These are phyloP conservation scores for Polydrusus cervinus DNA, from an alignment of 2,888 invertebrate species.

Conservation along the genomic window DNA sequence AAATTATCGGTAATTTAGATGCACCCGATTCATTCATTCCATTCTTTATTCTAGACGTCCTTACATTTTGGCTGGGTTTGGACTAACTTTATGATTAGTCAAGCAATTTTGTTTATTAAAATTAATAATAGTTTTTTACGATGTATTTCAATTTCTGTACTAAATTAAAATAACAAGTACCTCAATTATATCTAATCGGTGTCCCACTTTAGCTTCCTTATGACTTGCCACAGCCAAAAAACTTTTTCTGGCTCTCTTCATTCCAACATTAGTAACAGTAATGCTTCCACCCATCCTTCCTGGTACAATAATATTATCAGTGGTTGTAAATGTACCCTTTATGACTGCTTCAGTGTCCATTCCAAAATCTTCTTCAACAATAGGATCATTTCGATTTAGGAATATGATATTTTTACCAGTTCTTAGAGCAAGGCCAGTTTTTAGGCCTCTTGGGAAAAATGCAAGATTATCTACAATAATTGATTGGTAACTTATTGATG, in stretches of 20 bases:
- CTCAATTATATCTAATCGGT: conserved; percentile 68
- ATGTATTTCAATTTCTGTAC: too few relatives aligned
- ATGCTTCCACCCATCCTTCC: conserved; percentile 64
- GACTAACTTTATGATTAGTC: too few relatives aligned
- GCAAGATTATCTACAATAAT: conserved; percentile 61
- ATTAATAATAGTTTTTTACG: too few relatives aligned
- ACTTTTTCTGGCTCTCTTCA: conserved; percentile 60
- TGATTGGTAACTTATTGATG: not conserved
- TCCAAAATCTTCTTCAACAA: conserved; percentile 26
- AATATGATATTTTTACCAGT: conserved; percentile 66
- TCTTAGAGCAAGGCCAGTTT: conserved; percentile 67
- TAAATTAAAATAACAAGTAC: conserved; percentile 56
- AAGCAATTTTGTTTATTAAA: too few relatives aligned
- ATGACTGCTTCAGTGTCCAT: conserved; percentile 51
- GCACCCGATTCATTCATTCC: too few relatives aligned
- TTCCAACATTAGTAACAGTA: conserved; percentile 66
- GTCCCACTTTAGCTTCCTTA: conserved; percentile 65
- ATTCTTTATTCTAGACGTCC: too few relatives aligned
- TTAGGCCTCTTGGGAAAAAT: conserved; percentile 66
- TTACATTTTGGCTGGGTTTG: too few relatives aligned
- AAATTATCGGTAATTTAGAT: too few relatives aligned
- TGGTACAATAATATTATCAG: conserved; percentile 65
- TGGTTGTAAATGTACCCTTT: conserved; percentile 58
- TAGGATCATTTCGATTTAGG: conserved; percentile 58
- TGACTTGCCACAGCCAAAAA: conserved; percentile 69